Base-by-base conservation (phyloP, 2,888 invertebrate species). In the Conchocele bisecta region DNA sequence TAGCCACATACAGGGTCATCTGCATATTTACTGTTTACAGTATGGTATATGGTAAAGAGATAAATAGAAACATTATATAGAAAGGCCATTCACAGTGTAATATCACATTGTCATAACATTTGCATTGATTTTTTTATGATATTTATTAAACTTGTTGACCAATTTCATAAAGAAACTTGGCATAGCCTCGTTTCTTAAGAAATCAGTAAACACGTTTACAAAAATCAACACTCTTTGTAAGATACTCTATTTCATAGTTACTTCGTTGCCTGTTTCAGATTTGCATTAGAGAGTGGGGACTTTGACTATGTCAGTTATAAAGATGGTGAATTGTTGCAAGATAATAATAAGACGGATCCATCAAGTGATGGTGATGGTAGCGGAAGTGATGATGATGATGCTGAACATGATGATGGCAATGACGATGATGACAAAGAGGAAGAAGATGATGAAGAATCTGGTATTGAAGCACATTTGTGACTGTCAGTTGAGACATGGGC, bases 371-470 rank as follows among this genome's bases (percentile, higher is more conserved):
- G 68, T 1, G 74, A 67, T 5, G 69, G 56, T 15, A 50, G 68
- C 17, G 57, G 70, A 6, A 69, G 64, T 17, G 68, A 66, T 83
- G 20, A 90, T 3, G 89, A 88, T 76, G 89, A 92, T 42, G 89
- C 90, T 70, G 86, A 64, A 29, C 75, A 75, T 7, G 81, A 76
- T n/a, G 79, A 75, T 13, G 82, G 77, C 15, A 83, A 87, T 54
- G 80, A 82, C 37, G 86, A 74, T 5, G 67, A 71, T n/a, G 77
- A 63, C 24, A 67, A 66, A 9, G 76, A 69, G 31, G 76, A 67
- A 13, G 67, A 63, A 37, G 67, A 61, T 26, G 71, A 75, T 0
- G 58, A 61, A 17, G 75, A 75, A 35, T 68, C 60, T 44, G 54
- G 54, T 50, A 68, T 60, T 53, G 64, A 68, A 4, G 51, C n/a